Conservation (phyloP, 2,113 vertebrate species). For the Crotalus helleri region DNA sequence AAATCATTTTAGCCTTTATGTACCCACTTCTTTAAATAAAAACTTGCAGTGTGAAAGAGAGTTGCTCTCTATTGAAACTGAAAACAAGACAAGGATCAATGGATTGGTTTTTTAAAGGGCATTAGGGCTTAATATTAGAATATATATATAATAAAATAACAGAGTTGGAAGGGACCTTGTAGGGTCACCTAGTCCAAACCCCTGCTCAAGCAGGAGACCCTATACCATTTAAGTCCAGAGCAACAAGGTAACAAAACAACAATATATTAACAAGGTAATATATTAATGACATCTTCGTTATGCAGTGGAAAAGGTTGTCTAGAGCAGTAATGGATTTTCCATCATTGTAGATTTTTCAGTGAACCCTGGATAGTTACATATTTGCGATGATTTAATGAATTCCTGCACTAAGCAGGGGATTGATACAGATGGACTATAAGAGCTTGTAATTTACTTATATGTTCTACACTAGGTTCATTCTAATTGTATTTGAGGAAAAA, state of each 20-base stretch:
- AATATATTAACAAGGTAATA: neutral
- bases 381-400: neutral
- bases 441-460: neutral
- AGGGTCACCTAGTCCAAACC: too few species aligned
- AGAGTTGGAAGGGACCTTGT: too few species aligned
- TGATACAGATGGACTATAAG: neutral
- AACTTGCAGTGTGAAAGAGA: neutral
- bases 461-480: neutral
- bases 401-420: neutral
- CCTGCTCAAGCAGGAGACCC: too few species aligned
- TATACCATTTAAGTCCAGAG: too few species aligned
- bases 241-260: too few species aligned
- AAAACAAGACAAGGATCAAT: neutral
- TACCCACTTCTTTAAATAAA: neutral
- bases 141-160: neutral
- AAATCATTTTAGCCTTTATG: neutral
- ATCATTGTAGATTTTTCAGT: neutral
- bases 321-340: neutral
- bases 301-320: neutral
- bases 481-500: neutral
- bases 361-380: neutral
- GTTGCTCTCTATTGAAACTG: neutral
- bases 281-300: neutral
- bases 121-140: neutral
- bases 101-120: neutral